Evolutionary conservation across 1,140 invertebrate genomes (phyloP).

Genomic region (Panulirus ornatus): DNA sequence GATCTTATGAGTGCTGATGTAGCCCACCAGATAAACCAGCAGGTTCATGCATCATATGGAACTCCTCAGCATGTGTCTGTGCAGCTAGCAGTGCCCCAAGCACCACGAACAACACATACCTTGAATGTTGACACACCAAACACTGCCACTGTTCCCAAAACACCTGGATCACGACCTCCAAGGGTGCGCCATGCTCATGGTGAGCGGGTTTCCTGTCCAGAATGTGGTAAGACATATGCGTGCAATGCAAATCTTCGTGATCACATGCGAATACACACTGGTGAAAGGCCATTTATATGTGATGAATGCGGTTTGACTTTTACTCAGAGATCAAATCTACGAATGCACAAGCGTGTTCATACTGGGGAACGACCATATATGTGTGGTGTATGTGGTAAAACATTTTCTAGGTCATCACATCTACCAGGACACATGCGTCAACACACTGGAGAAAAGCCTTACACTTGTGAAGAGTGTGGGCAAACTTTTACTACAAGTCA

Average conservation of each 20-base stretch:
- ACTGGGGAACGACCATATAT: conserved; percentile 82
- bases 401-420: conserved; percentile 79
- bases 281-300: conserved; percentile 76
- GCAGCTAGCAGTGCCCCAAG: conserved; percentile 50
- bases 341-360: conserved; percentile 82
- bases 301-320: conserved; percentile 76
- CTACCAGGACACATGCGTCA: conserved; percentile 77
- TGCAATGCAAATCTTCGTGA: conserved; percentile 65
- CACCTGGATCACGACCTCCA: conserved; percentile 14
- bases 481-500: conserved; percentile 76
- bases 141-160: neutral
- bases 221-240: conserved; percentile 75
- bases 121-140: neutral
- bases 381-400: conserved; percentile 80
- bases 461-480: conserved; percentile 74
- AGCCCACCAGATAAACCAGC: conserved; percentile 56
- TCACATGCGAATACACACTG: conserved; percentile 75
- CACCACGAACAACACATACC: conserved; percentile 19
- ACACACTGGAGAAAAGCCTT: conserved; percentile 76
- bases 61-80: conserved; percentile 52
- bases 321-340: conserved; percentile 78
- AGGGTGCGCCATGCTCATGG: conserved; percentile 49
- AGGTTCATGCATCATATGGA: conserved; percentile 47
- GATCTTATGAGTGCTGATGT: conserved; percentile 66
- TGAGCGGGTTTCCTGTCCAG: conserved; percentile 46